These are phyloP conservation scores for Rosalia funebris DNA, from an alignment of 2,888 invertebrate species.

Conservation along the genomic window DNA sequence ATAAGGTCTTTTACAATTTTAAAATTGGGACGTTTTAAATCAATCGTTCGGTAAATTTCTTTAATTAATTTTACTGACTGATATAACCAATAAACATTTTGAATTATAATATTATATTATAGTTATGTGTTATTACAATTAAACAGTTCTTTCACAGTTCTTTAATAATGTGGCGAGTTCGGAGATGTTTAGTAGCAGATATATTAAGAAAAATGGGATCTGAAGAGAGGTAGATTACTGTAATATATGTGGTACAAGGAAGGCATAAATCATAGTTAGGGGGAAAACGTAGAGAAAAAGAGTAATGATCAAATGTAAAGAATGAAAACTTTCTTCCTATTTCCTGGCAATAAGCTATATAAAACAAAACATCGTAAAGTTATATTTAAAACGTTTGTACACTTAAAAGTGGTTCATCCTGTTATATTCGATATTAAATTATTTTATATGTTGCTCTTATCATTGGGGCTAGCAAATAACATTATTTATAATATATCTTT, in stretches of 20 bases:
- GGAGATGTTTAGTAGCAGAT: slow-evolving; percentile 61
- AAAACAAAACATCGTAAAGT: slow-evolving; percentile 55
- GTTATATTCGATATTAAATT: slow-evolving; percentile 12
- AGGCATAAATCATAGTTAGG: slow-evolving; percentile 62
- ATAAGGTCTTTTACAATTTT: no score
- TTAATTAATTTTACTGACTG: no score
- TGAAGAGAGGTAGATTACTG: slow-evolving; percentile 62
- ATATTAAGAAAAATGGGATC: slow-evolving; percentile 64
- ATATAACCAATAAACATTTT: no score
- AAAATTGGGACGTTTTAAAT: no score
- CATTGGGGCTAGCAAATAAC: neutral
- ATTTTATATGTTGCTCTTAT: slow-evolving; percentile 14
- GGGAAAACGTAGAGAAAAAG: slow-evolving; percentile 47
- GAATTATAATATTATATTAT: no score
- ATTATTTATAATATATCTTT: neutral
- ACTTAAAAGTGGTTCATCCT: neutral
- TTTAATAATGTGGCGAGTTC: no score
- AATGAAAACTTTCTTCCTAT: slow-evolving; percentile 46
- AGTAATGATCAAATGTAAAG: no score
- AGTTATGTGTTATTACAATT: no score
- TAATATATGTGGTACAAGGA: slow-evolving; percentile 62
- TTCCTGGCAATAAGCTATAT: slow-evolving; percentile 56
- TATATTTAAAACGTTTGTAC: slow-evolving; percentile 47
- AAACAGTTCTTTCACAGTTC: no score
- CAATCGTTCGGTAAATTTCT: no score